These are phyloP conservation scores for Gobio gobio DNA, from an alignment of 2,113 vertebrate species.

Conservation along the genomic window DNA sequence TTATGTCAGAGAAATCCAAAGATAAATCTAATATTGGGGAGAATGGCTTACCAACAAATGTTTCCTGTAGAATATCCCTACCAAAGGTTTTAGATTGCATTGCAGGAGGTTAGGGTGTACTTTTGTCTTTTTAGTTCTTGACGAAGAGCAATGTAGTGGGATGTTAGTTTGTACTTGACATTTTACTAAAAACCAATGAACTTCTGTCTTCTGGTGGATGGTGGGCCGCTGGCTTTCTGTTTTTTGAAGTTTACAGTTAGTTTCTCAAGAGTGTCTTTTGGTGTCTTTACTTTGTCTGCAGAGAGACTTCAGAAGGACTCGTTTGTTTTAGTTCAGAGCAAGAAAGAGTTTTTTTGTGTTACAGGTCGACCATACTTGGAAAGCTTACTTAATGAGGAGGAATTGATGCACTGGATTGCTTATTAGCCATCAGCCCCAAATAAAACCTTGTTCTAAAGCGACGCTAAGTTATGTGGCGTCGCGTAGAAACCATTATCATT, in stretches of 20 bases:
- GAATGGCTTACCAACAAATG: conserved; percentile 60
- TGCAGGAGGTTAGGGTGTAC: conserved; percentile 49
- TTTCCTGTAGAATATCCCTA: conserved; percentile 64
- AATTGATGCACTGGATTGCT: conserved; percentile 56
- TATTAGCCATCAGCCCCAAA: conserved; percentile 18
- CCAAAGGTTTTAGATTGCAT: conserved; percentile 64
- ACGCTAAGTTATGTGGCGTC: not conserved
- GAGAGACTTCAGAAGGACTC: conserved; percentile 76
- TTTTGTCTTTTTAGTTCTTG: conserved; percentile 66
- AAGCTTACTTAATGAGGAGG: conserved; percentile 58
- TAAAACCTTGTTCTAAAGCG: not conserved
- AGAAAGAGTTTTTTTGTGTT: conserved; percentile 66
- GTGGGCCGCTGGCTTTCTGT: conserved; percentile 56
- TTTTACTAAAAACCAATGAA: conserved; percentile 63
- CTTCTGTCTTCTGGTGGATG: conserved; percentile 59
- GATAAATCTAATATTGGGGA: conserved; percentile 59
- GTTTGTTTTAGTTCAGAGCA: conserved; percentile 79
- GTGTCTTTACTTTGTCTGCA: conserved; percentile 59
- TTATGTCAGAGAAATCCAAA: conserved; percentile 67
- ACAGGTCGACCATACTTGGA: conserved; percentile 50
- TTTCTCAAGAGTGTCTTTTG: conserved; percentile 55
- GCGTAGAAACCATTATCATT: conserved; percentile 8
- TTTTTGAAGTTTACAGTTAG: conserved; percentile 60
- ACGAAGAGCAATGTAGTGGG: conserved; percentile 53
- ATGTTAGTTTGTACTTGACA: conserved; percentile 58